phyloP scores from a whole-genome alignment of 2,797 vertebrate species.

The Echiichthys vipera region DNA sequence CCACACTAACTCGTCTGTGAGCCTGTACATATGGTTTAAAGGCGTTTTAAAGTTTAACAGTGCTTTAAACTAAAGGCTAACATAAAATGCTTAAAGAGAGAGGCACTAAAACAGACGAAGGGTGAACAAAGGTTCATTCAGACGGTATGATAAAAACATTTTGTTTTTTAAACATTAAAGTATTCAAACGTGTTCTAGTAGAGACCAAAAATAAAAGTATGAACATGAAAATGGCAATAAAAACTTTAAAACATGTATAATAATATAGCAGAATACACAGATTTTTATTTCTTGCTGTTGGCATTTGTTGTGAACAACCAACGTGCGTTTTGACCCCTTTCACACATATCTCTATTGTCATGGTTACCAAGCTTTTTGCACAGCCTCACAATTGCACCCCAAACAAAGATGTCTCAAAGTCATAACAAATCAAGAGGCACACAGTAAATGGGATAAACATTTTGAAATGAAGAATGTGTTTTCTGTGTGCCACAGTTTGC shows the following conservation, averaged over 20 bases:
- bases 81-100: no score
- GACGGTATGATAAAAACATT: no score
- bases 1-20: not conserved
- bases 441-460: not conserved
- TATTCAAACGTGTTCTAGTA: no score
- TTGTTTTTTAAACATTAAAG: no score
- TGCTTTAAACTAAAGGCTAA: not conserved
- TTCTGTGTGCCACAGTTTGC: conserved; percentile 76
- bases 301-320: not conserved
- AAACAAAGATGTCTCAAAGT: not conserved
- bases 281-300: not conserved
- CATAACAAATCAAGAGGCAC: not conserved
- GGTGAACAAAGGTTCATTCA: no score
- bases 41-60: no score
- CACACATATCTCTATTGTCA: not conserved
- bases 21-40: not conserved
- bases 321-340: not conserved
- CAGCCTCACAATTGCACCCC: not conserved
- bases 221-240: no score
- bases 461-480: conserved; percentile 1
- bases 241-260: not conserved
- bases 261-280: not conserved
- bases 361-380: not conserved
- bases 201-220: no score
- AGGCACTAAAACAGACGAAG: no score